Conservation (phyloP, 2,888 invertebrate genomes). For the Myathropa florea region DNA sequence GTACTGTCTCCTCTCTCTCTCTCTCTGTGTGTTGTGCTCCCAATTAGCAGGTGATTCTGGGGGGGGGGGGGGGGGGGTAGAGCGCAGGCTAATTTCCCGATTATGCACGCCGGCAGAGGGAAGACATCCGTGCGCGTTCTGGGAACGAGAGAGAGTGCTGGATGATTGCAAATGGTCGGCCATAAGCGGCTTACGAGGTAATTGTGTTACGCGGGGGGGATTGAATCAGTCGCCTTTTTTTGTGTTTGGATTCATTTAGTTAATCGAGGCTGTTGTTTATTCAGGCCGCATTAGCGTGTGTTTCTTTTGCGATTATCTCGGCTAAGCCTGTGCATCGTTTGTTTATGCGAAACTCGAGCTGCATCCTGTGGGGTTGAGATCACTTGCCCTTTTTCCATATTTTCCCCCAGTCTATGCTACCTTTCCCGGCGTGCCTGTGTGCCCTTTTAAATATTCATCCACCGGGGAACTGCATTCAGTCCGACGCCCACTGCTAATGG, state of each 20-base stretch:
- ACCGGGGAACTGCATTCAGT: constrained; percentile 44
- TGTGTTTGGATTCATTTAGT: neutral
- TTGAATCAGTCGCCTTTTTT: neutral
- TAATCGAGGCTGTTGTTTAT: neutral
- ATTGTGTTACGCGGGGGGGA: neutral
- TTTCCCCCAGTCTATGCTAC: neutral
- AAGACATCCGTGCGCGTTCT: neutral
- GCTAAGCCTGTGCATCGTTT: neutral
- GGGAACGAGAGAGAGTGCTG: neutral
- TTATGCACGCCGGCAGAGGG: constrained; percentile 38
- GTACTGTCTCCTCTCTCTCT: neutral
- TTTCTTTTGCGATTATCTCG: neutral
- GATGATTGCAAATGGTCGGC: neutral
- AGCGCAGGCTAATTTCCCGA: constrained; percentile 50
- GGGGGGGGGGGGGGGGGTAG: constrained; percentile 1
- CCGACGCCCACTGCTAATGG: constrained; percentile 40
- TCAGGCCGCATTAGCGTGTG: neutral
- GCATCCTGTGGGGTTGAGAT: constrained; percentile 28
- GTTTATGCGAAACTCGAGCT: neutral
- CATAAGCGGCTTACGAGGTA: neutral
- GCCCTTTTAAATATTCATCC: constrained; percentile 61
- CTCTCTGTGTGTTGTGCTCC: constrained; percentile 15
- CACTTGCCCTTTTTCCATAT: constrained; percentile 61
- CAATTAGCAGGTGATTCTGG: constrained; percentile 64
- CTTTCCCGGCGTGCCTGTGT: neutral